Evolutionary conservation across 2,797 vertebrate genomes (phyloP), one percentile per base, ranked within the genome.

Genomic region (Helicolenus hilgendorfi): DNA sequence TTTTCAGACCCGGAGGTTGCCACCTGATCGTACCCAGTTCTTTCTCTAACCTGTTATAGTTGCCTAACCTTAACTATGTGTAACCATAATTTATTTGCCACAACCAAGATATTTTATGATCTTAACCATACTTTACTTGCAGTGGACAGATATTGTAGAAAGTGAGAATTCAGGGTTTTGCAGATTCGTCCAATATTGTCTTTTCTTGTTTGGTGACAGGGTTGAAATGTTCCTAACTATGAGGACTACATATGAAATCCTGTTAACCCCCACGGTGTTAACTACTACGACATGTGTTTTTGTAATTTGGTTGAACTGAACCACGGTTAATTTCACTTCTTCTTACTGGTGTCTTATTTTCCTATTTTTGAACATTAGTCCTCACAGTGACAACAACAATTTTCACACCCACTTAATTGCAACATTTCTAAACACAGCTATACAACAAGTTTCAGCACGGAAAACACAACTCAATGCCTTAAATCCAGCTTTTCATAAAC

Each of bases 351-450:
- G n/a, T 26, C 24, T 31, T 53, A 10, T 22, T 55, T 55, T 53
- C 45, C 64, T 33, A 7, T 26, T 58, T 67, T 24, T 62, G 53
- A 33, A 18, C 24, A 58, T n/a, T 11, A 24, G 6, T 72, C 18
- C 14, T 55, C 20, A 59, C 60, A 67, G 71, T 58, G 38, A 31
- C n/a, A 67, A 26, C 14, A 38, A 59, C 60, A 70, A 18, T 62
- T 26, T 74, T 83, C 59, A 77, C 45, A 56, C 20, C 62, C 29
- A n/a, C 69, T 67, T 60, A 41, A 74, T 75, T 27, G 26, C 41
- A 45, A 24, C 33, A 41, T 65, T 72, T 27, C 31, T 22, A 22
- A 14, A 62, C 10, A 55, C 38, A 56, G 33, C 33, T 65, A 4
- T 45, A 59, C 24, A 73, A 33, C 70, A 26, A 59, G n/a, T 56